phyloP scores from a whole-genome alignment of 2,888 invertebrate genomes.

The Eristalis pertinax region DNA sequence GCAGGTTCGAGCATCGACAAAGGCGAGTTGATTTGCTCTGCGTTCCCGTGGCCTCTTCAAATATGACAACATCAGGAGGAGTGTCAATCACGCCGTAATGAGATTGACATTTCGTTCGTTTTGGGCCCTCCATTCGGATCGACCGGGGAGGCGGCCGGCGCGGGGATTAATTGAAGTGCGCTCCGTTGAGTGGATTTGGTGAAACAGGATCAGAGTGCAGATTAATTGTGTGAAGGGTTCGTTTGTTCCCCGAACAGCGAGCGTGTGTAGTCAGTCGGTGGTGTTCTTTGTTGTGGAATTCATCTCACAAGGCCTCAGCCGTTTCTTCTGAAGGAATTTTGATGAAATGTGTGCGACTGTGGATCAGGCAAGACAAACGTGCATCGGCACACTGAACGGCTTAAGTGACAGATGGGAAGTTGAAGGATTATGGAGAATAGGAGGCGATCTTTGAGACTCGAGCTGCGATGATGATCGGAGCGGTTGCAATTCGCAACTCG shows the following conservation, averaged over 20 bases:
- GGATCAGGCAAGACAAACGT: neutral
- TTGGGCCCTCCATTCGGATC: neutral
- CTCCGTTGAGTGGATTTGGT: constrained; percentile 21
- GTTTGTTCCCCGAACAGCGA: neutral
- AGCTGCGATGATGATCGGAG: too few species aligned
- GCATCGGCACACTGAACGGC: neutral
- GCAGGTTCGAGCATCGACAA: constrained; percentile 68
- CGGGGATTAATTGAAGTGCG: constrained; percentile 7
- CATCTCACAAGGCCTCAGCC: neutral
- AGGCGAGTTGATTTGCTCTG: constrained; percentile 48
- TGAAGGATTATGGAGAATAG: neutral
- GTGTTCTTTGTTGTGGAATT: neutral
- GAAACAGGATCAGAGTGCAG: constrained; percentile 36
- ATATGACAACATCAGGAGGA: constrained; percentile 60
- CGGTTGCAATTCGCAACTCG: too few species aligned
- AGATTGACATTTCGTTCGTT: constrained; percentile 46
- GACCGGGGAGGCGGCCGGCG: neutral
- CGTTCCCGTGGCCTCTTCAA: constrained; percentile 54
- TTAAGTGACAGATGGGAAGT: neutral
- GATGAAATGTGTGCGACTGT: neutral
- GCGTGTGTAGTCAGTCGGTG: neutral
- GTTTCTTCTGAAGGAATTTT: neutral
- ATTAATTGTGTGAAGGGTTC: constrained; percentile 1
- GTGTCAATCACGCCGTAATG: constrained; percentile 67
- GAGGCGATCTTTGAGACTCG: neutral